Percentiles rank a stretch among this genome's conserved stretches.
These are phyloP conservation scores for Zaprionus kolodkinae DNA, from an alignment of 1,140 invertebrate genomes.

Conservation along the genomic window DNA sequence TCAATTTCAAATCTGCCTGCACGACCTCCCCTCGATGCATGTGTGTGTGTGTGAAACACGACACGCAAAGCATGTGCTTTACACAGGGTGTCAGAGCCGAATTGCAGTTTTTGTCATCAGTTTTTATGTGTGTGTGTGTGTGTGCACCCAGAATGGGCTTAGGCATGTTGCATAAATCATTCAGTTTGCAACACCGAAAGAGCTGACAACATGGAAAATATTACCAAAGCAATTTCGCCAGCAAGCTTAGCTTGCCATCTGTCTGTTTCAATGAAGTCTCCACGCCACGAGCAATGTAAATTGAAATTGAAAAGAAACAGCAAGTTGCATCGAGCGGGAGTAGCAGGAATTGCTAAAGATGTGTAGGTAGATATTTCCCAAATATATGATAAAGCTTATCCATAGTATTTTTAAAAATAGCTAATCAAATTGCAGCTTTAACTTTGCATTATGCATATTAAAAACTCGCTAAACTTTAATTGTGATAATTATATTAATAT, in stretches of 20 bases:
- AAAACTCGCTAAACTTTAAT: too few species aligned
- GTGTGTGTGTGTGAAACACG: neutral
- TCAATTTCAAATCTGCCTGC: slow-evolving; percentile 60
- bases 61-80: slow-evolving; percentile 20
- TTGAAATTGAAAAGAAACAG: neutral
- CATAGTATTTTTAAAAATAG: too few species aligned
- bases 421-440: too few species aligned
- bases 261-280: neutral
- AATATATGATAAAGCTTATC: too few species aligned
- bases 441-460: too few species aligned
- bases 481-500: too few species aligned
- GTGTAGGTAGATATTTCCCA: too few species aligned
- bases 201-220: slow-evolving; percentile 29
- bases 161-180: slow-evolving; percentile 47
- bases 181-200: slow-evolving; percentile 34
- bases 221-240: slow-evolving; percentile 18
- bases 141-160: slow-evolving; percentile 31
- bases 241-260: neutral
- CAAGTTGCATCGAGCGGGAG: neutral
- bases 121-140: slow-evolving; percentile 6
- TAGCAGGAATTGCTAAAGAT: too few species aligned
- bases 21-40: neutral
- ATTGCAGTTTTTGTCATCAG: slow-evolving; percentile 37
- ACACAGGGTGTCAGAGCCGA: slow-evolving; percentile 3
- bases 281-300: neutral